Evolutionary conservation across 2,113 vertebrate genomes (phyloP).

Genomic region (Shinisaurus crocodilurus): DNA sequence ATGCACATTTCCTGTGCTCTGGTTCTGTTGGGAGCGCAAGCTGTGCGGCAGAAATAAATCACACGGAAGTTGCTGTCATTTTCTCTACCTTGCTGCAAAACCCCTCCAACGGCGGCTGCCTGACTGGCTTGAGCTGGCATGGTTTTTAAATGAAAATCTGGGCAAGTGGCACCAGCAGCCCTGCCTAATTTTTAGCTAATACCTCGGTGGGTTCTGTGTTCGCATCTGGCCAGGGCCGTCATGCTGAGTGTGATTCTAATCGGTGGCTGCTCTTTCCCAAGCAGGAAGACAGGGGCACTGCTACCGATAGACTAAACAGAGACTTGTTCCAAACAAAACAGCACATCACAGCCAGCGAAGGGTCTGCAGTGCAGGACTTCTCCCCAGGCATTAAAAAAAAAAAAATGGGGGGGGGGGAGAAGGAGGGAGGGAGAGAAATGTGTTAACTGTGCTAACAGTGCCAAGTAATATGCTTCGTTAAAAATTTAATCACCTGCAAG

Average conservation of each 20-base stretch:
- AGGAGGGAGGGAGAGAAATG: conserved; percentile 78
- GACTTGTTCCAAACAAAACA: conserved; percentile 79
- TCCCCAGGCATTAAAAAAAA: conserved; percentile 78
- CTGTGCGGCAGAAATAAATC: conserved; percentile 85
- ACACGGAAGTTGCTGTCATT: conserved; percentile 84
- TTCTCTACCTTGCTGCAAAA: conserved; percentile 73
- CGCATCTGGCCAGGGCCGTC: conserved; percentile 82
- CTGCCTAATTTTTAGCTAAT: conserved; percentile 84
- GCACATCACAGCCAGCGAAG: conserved; percentile 76
- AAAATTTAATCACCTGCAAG: conserved; percentile 99
- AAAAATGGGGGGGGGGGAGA: conserved; percentile 62
- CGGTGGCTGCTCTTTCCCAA: conserved; percentile 80
- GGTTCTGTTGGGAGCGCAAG: conserved; percentile 77
- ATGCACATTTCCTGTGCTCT: conserved; percentile 86
- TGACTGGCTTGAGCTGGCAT: conserved; percentile 73
- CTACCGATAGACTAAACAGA: conserved; percentile 66
- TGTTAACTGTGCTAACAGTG: conserved; percentile 94
- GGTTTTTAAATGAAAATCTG: conserved; percentile 81
- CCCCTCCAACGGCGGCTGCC: conserved; percentile 67
- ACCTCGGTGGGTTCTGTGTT: conserved; percentile 79
- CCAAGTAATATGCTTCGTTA: conserved; percentile 99
- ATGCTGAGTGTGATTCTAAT: conserved; percentile 78
- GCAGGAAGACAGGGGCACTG: conserved; percentile 70
- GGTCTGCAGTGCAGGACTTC: conserved; percentile 77
- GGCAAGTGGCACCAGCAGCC: conserved; percentile 74